Evolutionary conservation across 2,797 vertebrate genomes (phyloP).

Genomic region (Luscinia luscinia): DNA sequence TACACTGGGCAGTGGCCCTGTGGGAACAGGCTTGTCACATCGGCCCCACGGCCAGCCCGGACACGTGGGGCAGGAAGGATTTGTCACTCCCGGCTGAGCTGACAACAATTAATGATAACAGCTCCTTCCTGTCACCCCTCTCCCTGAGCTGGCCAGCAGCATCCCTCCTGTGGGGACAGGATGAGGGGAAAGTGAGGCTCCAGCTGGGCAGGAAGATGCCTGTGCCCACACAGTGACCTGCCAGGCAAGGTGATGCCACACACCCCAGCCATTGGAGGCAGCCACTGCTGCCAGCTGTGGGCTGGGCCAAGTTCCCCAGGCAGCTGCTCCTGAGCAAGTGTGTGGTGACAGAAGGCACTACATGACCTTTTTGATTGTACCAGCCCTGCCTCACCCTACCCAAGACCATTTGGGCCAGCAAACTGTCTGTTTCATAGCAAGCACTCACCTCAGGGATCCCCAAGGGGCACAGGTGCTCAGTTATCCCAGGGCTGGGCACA

Average conservation of each 20-base stretch:
- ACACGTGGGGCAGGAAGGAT: slow-evolving; percentile 7
- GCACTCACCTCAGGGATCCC: neutral
- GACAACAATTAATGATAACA: slow-evolving; percentile 46
- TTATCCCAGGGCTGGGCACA: rapidly evolving
- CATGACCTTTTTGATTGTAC: neutral
- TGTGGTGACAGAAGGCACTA: neutral
- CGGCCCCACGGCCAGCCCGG: rapidly evolving
- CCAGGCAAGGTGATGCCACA: neutral
- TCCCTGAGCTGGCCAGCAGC: neutral
- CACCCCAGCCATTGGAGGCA: neutral
- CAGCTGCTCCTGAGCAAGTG: neutral
- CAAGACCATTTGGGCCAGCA: neutral
- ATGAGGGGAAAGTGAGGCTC: neutral
- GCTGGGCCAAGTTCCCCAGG: neutral
- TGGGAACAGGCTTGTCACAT: neutral
- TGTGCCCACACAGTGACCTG: neutral
- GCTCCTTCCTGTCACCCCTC: slow-evolving; percentile 35
- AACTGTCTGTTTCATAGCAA: neutral
- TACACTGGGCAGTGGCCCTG: neutral
- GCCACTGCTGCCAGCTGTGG: neutral
- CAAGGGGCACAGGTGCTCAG: neutral
- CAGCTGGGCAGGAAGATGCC: neutral
- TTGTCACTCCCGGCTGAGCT: slow-evolving; percentile 36
- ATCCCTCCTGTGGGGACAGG: neutral
- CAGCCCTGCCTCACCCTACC: neutral